These are phyloP conservation scores for Telmatochromis sp. DNA, from an alignment of 2,113 vertebrate species.

Conservation along the genomic window DNA sequence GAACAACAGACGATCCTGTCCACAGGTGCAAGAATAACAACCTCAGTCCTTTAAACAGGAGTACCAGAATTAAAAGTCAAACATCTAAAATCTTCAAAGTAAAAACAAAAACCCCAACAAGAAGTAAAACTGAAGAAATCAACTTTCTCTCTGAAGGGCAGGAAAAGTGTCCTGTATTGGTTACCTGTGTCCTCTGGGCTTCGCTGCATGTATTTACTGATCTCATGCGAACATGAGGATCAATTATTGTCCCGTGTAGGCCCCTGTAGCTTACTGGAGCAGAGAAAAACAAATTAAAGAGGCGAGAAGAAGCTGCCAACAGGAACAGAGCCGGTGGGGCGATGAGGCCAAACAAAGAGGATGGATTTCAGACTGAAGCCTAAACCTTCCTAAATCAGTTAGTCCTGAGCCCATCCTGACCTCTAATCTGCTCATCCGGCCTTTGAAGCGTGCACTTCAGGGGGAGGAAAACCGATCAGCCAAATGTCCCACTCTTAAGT, in stretches of 20 bases:
- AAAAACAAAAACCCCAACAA: background rate
- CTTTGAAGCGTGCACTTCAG: slow-evolving; percentile 45
- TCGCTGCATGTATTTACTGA: background rate
- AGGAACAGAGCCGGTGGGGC: background rate
- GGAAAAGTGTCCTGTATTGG: background rate
- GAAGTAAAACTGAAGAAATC: background rate
- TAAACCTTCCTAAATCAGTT: slow-evolving; percentile 50
- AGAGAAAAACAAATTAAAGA: slow-evolving; percentile 1
- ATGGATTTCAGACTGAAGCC: slow-evolving; percentile 46
- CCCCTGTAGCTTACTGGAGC: slow-evolving; percentile 20
- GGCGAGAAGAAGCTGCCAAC: background rate
- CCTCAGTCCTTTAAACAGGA: background rate
- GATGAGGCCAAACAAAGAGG: slow-evolving; percentile 36
- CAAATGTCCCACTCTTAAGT: slow-evolving; percentile 40
- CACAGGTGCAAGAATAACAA: background rate
- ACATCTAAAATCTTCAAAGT: background rate
- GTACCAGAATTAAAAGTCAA: background rate
- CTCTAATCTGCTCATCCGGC: slow-evolving; percentile 42
- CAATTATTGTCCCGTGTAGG: background rate
- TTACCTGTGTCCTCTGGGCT: background rate
- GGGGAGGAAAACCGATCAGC: slow-evolving; percentile 25
- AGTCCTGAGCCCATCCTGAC: slow-evolving; percentile 33
- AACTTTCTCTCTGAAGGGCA: background rate
- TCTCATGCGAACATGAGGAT: background rate
- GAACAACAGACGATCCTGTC: background rate